phyloP scores from a whole-genome alignment of 2,113 vertebrate species.

The Tychaedon coryphoeus region DNA sequence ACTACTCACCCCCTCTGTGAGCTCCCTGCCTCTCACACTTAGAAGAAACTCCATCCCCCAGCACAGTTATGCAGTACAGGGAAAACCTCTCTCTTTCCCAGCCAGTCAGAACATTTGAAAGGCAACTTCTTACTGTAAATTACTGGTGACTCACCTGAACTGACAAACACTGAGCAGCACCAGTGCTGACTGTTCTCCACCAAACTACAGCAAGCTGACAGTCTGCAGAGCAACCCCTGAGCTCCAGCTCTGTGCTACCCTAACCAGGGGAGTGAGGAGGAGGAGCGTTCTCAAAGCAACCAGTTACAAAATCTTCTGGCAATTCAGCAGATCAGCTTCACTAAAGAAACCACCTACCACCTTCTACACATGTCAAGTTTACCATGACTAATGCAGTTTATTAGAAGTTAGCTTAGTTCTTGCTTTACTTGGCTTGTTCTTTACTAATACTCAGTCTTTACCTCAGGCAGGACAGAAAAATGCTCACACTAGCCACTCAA shows the following conservation, averaged over 20 bases:
- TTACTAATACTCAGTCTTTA: not conserved
- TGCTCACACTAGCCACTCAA: accelerated
- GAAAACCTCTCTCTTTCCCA: constrained; percentile 14
- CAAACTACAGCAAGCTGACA: accelerated
- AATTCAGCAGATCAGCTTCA: not conserved
- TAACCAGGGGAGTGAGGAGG: not conserved
- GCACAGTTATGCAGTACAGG: not conserved
- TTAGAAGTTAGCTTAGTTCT: not conserved
- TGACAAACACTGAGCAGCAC: not conserved
- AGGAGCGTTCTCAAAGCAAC: not conserved
- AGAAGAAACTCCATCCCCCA: not conserved
- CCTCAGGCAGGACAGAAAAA: not conserved
- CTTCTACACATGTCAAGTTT: not conserved
- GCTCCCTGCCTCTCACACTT: constrained; percentile 1
- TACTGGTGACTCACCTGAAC: not conserved
- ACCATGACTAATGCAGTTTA: not conserved
- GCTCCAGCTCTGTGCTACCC: not conserved
- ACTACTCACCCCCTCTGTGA: constrained; percentile 6
- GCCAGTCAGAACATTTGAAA: constrained; percentile 25
- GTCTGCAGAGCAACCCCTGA: not conserved
- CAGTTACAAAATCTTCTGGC: not conserved
- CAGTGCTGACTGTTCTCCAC: not conserved
- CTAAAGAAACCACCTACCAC: not conserved
- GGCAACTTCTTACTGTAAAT: constrained; percentile 36
- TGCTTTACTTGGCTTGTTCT: not conserved